Conservation (phyloP, 1,140 invertebrate genomes). For the Ridgeia piscesae region DNA sequence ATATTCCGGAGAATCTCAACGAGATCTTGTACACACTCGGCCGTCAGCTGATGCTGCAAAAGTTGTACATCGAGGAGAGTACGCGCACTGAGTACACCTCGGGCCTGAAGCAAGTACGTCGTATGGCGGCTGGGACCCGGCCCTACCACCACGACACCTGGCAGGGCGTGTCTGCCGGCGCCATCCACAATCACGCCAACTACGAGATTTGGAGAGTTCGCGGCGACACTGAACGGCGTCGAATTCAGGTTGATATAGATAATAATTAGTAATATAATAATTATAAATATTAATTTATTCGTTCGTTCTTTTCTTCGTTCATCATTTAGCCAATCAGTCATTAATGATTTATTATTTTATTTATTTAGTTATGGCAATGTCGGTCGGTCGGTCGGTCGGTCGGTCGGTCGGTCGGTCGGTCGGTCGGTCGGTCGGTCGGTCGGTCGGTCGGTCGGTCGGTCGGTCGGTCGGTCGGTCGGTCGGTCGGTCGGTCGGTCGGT, state of each 20-base stretch:
- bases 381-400: neutral
- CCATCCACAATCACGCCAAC: conserved; percentile 31
- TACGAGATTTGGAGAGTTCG: conserved; percentile 37
- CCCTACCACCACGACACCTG: neutral
- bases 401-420: neutral
- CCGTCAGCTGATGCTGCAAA: conserved; percentile 7
- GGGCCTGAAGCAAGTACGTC: neutral
- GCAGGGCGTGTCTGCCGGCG: neutral
- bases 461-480: neutral
- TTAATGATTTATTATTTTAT: neutral
- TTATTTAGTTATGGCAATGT: neutral
- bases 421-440: neutral
- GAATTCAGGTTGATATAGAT: conserved; percentile 32
- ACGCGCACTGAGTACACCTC: neutral
- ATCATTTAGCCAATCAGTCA: neutral
- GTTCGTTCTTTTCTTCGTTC: neutral
- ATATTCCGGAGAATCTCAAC: neutral
- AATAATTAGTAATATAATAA: conserved; percentile 28
- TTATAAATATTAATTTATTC: neutral
- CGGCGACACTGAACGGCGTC: conserved; percentile 31
- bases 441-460: neutral
- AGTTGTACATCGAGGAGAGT: neutral
- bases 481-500: neutral
- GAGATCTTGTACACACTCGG: neutral
- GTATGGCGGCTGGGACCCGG: neutral